phyloP scores from a whole-genome alignment of 2,888 invertebrate species.

The Argyresthia goedartella region DNA sequence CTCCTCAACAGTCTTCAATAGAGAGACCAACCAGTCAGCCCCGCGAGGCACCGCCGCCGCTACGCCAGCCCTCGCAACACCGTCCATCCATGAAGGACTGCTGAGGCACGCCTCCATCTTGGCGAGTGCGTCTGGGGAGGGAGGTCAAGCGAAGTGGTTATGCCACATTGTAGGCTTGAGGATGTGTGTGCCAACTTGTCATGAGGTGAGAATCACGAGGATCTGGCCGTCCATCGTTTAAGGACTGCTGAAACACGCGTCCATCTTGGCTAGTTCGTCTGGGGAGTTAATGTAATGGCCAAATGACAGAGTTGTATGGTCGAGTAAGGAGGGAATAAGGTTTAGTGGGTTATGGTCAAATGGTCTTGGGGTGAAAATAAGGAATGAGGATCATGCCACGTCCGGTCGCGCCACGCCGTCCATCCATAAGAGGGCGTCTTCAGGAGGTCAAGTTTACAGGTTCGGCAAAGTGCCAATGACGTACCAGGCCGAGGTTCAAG shows the following conservation, averaged over 20 bases:
- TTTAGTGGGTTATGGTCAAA: too few relatives aligned
- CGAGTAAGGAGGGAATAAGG: too few relatives aligned
- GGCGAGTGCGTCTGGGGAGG: slow-evolving; percentile 80
- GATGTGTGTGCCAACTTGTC: background rate
- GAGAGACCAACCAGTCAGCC: slow-evolving; percentile 88
- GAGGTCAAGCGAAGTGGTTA: background rate
- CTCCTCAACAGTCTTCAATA: slow-evolving; percentile 89
- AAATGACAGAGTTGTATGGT: too few relatives aligned
- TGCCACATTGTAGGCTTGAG: background rate
- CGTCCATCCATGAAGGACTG: slow-evolving; percentile 80
- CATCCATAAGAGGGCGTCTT: too few relatives aligned
- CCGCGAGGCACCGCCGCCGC: slow-evolving; percentile 86
- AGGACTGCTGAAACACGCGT: background rate
- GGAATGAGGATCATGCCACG: too few relatives aligned
- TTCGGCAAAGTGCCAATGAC: too few relatives aligned
- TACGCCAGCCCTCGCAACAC: slow-evolving; percentile 52
- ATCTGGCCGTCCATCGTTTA: background rate
- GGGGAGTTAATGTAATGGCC: too few relatives aligned
- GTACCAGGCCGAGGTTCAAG: too few relatives aligned
- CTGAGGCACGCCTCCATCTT: slow-evolving; percentile 91
- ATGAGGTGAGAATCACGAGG: background rate
- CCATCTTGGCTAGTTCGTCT: background rate
- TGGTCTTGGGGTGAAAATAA: too few relatives aligned
- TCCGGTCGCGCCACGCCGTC: too few relatives aligned
- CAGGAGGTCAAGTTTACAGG: too few relatives aligned